Evolutionary conservation across 1,140 invertebrate species (phyloP), one percentile per base, ranked within the genome.

Genomic region (Zelostemma sp.): DNA sequence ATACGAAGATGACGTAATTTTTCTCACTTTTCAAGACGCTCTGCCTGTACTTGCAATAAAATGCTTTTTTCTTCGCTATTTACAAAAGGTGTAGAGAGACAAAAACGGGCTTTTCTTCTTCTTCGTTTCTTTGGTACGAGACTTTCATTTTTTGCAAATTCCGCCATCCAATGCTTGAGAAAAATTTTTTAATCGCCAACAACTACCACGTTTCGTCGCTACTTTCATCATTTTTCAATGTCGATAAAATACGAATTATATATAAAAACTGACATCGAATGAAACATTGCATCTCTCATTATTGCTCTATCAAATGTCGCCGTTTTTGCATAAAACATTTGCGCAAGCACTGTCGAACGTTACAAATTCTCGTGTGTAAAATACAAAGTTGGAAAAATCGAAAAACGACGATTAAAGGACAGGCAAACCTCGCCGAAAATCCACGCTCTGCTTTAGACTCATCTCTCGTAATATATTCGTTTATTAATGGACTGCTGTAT

Each of bases 401-500:
- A 35, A n/a, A 6, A n/a, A 25, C 21, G 21, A 25, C 21, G 21
- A 25, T 57, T 33, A 35, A 59, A 62, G 65, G 49, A 54, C 65
- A 53, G 48, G 53, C 41, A 40, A 68, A 28, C 48, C 47, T 57
- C 64, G 51, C 51, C 40, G 15, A 45, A 40, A 59, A 38, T 38
- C 53, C 46, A 60, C 41, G n/a, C 18, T 17, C 28, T 53, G 40
- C 25, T 16, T 25, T 12, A 21, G 5, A 11, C 18, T 21, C 9
- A 11, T 14, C 8, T 31, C 16, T 48, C 8, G 16, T 48, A 48
- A 56, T 47, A 48, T 65, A 58, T 58, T 65, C 50, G 57, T 12
- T 65, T 65, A 53, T 40, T 60, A 56, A 60, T 67, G 65, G 58
- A 68, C n/a, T n/a, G n/a, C 65, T 68, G 58, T 57, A 53, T 56